Base-by-base conservation (phyloP, 2,797 vertebrate genomes). In the Lepus oiostolus region DNA sequence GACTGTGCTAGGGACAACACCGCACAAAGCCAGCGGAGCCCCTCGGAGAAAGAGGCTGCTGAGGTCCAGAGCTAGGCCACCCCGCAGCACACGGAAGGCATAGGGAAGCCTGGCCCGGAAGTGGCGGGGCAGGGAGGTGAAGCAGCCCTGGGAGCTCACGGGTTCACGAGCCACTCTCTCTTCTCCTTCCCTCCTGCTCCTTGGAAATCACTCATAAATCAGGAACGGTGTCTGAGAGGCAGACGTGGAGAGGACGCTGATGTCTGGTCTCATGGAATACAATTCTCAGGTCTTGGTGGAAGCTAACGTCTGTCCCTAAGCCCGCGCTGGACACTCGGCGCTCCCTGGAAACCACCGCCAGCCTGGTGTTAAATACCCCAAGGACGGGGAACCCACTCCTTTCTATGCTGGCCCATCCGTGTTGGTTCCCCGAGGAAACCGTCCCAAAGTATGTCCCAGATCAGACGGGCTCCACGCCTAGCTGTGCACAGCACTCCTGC, bases 101-200 rank as follows among this genome's bases (percentile, higher is more conserved):
- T 47, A 22, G 28, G 2, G 54, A 74, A 4, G 58, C 0, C 42
- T 19, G 11, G 0, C 28, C 4, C 2, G 26, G n/a, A 54, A 54
- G 47, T 0, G 0, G 8, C 1, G 32, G 65, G 2, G 0, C 4
- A 2, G 5, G 5, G 5, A 71, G 60, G 11, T 81, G 47, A 17
- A 74, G 21, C 16, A 42, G 35, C 67, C 35, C 52, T 17, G 19
- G 47, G 38, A 54, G 22, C 83, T 54, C 9, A 10, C 12, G 19
- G 38, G 42, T 47, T 47, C 42, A 9, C 42, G 42, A 8, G 42
- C 42, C 42, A 13, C 35, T 12, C 12, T 7, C 26, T 54, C 19
- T 19, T 24, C 42, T 35, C 58, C 35, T 32, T 10, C 32, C 38
- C 77, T 19, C 7, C 60, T 70, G 32, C 28, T 63, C 80, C 42